Evolutionary conservation across 2,797 vertebrate genomes (phyloP).

Genomic region (Poeciliopsis presidionis): DNA sequence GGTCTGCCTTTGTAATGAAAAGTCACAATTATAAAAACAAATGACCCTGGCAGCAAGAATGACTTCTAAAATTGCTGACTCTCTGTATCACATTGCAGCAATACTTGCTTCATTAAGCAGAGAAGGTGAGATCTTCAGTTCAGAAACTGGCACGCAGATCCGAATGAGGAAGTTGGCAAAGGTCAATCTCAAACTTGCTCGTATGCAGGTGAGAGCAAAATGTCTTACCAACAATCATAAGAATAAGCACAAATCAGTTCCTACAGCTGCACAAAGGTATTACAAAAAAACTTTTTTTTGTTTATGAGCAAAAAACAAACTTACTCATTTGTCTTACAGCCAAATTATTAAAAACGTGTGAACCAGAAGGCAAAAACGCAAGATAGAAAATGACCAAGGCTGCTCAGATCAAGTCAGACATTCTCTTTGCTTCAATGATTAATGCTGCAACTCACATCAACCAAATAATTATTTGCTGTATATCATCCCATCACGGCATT

Average conservation of each 20-base stretch:
- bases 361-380: not conserved
- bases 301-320: not conserved
- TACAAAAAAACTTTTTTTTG: slow-evolving; percentile 12
- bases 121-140: slow-evolving; percentile 70
- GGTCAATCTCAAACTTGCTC: slow-evolving; percentile 63
- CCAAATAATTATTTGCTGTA: not conserved
- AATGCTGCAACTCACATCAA: not conserved
- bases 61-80: slow-evolving; percentile 73
- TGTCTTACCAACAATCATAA: slow-evolving; percentile 29
- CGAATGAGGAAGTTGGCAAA: slow-evolving; percentile 63
- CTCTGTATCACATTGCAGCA: slow-evolving; percentile 34
- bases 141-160: slow-evolving; percentile 53
- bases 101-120: slow-evolving; percentile 72
- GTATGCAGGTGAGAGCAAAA: slow-evolving; percentile 33
- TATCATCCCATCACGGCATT: not conserved
- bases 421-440: not conserved
- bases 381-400: not conserved
- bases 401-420: not conserved
- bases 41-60: slow-evolving; percentile 62
- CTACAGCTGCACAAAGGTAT: slow-evolving; percentile 9
- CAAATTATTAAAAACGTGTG: not conserved
- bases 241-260: slow-evolving; percentile 29
- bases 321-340: not conserved
- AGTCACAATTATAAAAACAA: slow-evolving; percentile 70
- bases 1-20: slow-evolving; percentile 41